Evolutionary conservation across 2,888 invertebrate species (phyloP).

Genomic region (Apotomis turbidana): DNA sequence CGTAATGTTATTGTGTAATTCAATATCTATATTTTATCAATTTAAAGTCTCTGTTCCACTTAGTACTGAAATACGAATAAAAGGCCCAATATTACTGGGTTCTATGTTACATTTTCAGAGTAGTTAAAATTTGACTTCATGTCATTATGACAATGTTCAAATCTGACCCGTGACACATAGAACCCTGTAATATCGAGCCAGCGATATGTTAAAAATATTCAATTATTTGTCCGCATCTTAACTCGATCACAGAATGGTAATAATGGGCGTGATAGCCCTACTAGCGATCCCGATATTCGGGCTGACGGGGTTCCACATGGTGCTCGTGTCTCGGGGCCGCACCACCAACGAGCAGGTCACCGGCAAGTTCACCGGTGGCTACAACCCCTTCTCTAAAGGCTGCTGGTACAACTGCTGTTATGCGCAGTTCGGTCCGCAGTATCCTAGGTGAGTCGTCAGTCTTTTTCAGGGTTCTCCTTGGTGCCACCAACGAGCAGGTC

Average conservation of each 20-base stretch:
- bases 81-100: too few relatives aligned
- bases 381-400: constrained; percentile 98
- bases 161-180: too few relatives aligned
- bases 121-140: too few relatives aligned
- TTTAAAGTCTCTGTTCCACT: too few relatives aligned
- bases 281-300: constrained; percentile 98
- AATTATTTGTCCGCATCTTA: constrained; percentile 5
- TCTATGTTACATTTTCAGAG: too few relatives aligned
- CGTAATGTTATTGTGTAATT: too few relatives aligned
- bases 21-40: too few relatives aligned
- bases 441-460: constrained; percentile 91
- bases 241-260: constrained; percentile 87
- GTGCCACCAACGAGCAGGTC: constrained; percentile 99
- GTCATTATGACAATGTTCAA: too few relatives aligned
- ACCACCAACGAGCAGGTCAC: constrained; percentile 99
- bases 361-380: constrained; percentile 99
- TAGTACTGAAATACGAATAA: too few relatives aligned
- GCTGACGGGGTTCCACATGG: constrained; percentile 98
- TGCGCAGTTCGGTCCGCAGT: constrained; percentile 97
- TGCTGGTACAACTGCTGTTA: constrained; percentile 98
- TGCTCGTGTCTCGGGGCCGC: constrained; percentile 96
- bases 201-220: too few relatives aligned
- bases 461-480: constrained; percentile 76
- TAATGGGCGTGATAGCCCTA: constrained; percentile 95
- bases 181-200: too few relatives aligned